Conservation (phyloP, 2,888 invertebrate genomes). For the Lasius platythorax region DNA sequence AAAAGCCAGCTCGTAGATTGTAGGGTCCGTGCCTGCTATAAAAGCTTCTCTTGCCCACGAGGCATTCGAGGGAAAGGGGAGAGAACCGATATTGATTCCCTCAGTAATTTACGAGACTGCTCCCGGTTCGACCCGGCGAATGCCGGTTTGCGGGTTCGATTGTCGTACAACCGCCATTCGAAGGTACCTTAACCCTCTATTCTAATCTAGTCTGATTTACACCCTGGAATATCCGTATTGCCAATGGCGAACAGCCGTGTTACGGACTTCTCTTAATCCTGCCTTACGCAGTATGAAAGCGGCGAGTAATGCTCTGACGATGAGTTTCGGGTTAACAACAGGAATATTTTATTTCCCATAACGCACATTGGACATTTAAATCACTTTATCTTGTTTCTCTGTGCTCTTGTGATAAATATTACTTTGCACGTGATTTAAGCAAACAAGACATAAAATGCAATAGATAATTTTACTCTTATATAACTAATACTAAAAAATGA, state of each 20-base stretch:
- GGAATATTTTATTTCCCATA: background rate
- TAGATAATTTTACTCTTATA: background rate
- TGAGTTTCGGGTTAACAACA: background rate
- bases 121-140: slow-evolving; percentile 10
- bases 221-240: slow-evolving; percentile 39
- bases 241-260: slow-evolving; percentile 22
- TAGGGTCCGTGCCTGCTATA: background rate
- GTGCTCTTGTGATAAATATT: background rate
- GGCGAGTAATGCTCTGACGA: background rate
- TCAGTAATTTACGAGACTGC: slow-evolving; percentile 50
- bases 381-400: background rate
- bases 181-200: slow-evolving; percentile 46
- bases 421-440: background rate
- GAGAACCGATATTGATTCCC: slow-evolving; percentile 47
- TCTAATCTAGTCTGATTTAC: slow-evolving; percentile 51
- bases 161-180: slow-evolving; percentile 49
- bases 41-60: slow-evolving; percentile 23
- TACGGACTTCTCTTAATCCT: slow-evolving; percentile 23
- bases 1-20: slow-evolving; percentile 26
- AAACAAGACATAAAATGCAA: background rate
- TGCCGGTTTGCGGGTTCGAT: slow-evolving; percentile 42
- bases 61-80: background rate
- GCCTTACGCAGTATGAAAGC: slow-evolving; percentile 27
- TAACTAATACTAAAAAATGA: background rate
- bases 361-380: background rate